phyloP scores from a whole-genome alignment of 2,113 vertebrate species.

The Dryoscopus gambensis region DNA sequence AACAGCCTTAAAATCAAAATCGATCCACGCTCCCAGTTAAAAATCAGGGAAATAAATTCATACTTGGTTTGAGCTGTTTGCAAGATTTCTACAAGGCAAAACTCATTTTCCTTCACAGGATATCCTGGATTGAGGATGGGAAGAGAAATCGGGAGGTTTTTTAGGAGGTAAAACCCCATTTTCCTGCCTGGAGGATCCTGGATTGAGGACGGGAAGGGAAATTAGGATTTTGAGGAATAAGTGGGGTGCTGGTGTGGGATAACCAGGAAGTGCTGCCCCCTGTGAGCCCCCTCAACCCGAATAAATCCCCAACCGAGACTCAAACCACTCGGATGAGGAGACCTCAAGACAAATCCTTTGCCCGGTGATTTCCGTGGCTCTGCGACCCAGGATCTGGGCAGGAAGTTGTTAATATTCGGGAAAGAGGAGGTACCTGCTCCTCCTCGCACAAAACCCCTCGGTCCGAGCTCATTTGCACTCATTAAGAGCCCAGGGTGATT shows the following conservation, averaged over 20 bases:
- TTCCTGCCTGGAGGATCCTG: neutral
- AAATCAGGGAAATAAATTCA: neutral
- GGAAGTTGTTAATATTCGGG: neutral
- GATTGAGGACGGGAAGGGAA: neutral
- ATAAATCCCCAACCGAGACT: neutral
- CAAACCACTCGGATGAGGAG: neutral
- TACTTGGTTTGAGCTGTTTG: accelerated
- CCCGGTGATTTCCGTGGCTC: neutral
- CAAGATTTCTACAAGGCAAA: neutral
- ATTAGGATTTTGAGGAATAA: neutral
- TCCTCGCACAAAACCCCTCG: neutral
- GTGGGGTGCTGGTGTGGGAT: neutral
- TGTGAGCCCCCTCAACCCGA: neutral
- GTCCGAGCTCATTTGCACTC: neutral
- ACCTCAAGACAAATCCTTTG: neutral
- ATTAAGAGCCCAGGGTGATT: neutral
- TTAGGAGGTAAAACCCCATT: neutral
- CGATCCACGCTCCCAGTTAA: neutral
- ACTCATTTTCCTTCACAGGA: no score
- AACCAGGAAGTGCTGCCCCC: accelerated
- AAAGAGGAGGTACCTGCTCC: neutral
- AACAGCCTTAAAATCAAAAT: neutral
- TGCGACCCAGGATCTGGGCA: neutral
- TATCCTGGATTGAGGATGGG: accelerated
- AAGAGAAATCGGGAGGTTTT: neutral